Conservation (phyloP, 1,140 invertebrate genomes). For the Diorhabda carinulata region DNA sequence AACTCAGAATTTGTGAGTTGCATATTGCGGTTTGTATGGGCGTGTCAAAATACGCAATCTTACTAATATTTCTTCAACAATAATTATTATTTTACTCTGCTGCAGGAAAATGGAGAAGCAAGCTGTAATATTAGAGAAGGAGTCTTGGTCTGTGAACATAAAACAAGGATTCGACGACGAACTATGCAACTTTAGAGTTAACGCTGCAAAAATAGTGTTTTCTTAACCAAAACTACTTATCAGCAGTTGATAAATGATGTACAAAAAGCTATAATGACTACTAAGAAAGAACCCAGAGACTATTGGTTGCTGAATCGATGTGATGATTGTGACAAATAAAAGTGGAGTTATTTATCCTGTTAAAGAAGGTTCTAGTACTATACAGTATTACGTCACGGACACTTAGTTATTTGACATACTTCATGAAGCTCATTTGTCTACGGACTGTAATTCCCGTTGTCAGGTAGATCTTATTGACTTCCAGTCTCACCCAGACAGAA, state of each 20-base stretch:
- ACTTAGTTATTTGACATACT: slow-evolving; percentile 17
- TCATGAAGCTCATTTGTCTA: slow-evolving; percentile 30
- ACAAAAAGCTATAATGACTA: background rate
- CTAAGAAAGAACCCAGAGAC: background rate
- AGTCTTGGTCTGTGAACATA: no score
- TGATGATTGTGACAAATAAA: background rate
- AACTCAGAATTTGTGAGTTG: no score
- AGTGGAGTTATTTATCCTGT: background rate
- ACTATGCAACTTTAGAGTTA: no score
- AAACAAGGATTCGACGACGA: no score
- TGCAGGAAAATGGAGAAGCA: no score
- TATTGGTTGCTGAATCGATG: background rate
- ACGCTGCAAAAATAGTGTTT: background rate
- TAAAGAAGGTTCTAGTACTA: background rate
- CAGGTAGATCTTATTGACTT: slow-evolving; percentile 52
- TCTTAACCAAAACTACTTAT: background rate
- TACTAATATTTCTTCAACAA: no score
- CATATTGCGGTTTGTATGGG: no score
- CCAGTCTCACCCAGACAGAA: slow-evolving; percentile 46
- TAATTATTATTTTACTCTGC: no score
- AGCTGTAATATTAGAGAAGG: no score
- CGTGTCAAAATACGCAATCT: no score
- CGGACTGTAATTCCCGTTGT: slow-evolving; percentile 44
- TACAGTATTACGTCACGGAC: background rate
- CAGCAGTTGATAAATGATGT: background rate